A percentile compares a stretch with the other conserved stretches of the same genome.
Conservation (phyloP, 2,888 invertebrate genomes). For the Empis livida region DNA sequence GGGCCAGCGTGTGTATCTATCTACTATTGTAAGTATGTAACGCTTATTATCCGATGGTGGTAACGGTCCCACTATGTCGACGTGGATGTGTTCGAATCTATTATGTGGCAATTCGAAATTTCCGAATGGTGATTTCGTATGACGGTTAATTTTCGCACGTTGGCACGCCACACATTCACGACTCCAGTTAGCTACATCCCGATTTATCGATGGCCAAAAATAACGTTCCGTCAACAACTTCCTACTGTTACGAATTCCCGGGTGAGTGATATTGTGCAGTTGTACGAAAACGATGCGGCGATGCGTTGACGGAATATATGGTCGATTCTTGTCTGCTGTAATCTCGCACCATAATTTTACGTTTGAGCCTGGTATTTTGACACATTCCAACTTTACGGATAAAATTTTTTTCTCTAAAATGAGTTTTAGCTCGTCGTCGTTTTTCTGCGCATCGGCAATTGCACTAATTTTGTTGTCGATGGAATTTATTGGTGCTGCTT, state of each 20-base stretch:
- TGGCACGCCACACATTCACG: conserved; percentile 18
- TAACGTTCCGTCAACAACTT: conserved; percentile 14
- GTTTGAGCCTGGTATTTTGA: neutral
- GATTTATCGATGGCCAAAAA: conserved; percentile 19
- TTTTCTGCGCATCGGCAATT: neutral
- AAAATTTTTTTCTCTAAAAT: neutral
- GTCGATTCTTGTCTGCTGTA: conserved; percentile 6
- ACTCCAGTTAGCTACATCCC: conserved; percentile 19
- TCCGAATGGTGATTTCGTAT: too few species aligned
- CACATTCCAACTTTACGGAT: neutral
- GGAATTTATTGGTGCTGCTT: neutral
- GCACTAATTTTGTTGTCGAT: neutral
- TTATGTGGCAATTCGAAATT: too few species aligned
- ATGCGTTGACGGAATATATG: conserved; percentile 11
- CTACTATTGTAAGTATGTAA: too few species aligned
- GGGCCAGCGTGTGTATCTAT: too few species aligned
- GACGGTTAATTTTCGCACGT: too few species aligned
- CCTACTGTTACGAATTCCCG: conserved; percentile 11
- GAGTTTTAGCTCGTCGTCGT: neutral
- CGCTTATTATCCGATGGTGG: too few species aligned
- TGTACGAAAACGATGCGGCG: neutral
- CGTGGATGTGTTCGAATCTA: too few species aligned
- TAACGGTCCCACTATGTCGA: too few species aligned
- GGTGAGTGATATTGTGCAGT: conserved; percentile 5
- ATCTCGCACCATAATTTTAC: neutral